Evolutionary conservation across 2,888 invertebrate species (phyloP), one percentile per base, ranked within the genome.

Genomic region (Spatulosminthurus flaviceps): DNA sequence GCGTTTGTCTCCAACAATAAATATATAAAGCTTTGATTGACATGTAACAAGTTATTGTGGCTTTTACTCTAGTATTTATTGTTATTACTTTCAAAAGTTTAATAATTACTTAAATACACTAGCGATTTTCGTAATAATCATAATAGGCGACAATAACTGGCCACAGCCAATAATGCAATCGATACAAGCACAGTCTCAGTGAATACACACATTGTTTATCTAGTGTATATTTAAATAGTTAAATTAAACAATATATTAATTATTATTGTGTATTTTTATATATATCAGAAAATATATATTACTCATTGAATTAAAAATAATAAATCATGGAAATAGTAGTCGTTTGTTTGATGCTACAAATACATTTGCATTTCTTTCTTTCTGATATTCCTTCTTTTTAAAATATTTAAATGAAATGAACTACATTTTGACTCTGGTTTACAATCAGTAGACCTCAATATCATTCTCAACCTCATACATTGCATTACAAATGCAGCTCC

Each of bases 401-500:
- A n/a, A n/a, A n/a, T n/a, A 34, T 34, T 34, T 34, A 34, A 9
- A 34, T 34, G 34, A 34, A 34, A 51, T 51, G 2, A 19, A 51
- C 51, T n/a, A 41, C 13, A 41, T 41, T 2, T 19, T 51, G 51
- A 51, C 51, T n/a, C 51, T 51, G 51, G 16, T 2, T 51, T 51
- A 51, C 51, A 5, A 51, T 51, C n/a, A 51, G 51, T 51, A 51
- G 51, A 75, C 28, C 29, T 41, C 64, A 41, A 75, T 34, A 75
- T 75, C 64, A 66, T 75, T 34, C 61, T 75, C 66, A 64, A 13
- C 28, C 34, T 28, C 75, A 75, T 16, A 22, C 60, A 41, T 66
- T 64, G 61, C 66, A 75, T 75, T 64, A 75, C 75, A 75, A 66
- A 51, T 72, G 72, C 19, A 24, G 43, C 72, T 72, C 51, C 51